Evolutionary conservation across 2,113 vertebrate genomes (phyloP).

Genomic region (Percina caprodes): DNA sequence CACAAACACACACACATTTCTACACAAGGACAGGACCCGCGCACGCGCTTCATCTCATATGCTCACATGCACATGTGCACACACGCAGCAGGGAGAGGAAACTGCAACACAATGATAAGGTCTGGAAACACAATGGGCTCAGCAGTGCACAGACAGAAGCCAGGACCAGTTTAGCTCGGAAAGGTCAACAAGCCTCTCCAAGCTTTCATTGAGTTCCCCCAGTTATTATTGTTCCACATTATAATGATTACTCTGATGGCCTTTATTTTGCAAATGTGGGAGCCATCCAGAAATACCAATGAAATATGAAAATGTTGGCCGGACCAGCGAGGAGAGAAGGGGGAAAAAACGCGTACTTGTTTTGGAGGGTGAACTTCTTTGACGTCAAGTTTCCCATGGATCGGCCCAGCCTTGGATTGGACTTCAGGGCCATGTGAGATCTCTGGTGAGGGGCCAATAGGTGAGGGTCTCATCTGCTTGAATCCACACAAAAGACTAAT

Average conservation of each 20-base stretch:
- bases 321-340: constrained; percentile 45
- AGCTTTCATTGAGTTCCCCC: constrained; percentile 78
- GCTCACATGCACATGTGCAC: constrained; percentile 63
- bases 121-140: constrained; percentile 84
- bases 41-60: constrained; percentile 40
- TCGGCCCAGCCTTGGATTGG: constrained; percentile 38
- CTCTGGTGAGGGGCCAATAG: constrained; percentile 39
- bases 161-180: constrained; percentile 85
- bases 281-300: constrained; percentile 83
- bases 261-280: constrained; percentile 83
- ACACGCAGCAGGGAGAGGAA: constrained; percentile 79
- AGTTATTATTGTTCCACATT: constrained; percentile 82
- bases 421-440: constrained; percentile 41
- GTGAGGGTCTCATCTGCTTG: constrained; percentile 11
- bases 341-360: constrained; percentile 65
- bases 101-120: constrained; percentile 87
- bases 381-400: constrained; percentile 74
- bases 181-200: constrained; percentile 85
- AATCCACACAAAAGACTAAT: constrained; percentile 5
- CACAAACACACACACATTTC: constrained; percentile 18
- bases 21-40: constrained; percentile 46
- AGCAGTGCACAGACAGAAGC: constrained; percentile 82
- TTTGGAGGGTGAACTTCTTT: constrained; percentile 67
- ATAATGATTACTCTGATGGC: constrained; percentile 81
- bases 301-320: constrained; percentile 80